Base-by-base conservation (phyloP, 2,888 invertebrate genomes). In the Onchidella celtica region DNA sequence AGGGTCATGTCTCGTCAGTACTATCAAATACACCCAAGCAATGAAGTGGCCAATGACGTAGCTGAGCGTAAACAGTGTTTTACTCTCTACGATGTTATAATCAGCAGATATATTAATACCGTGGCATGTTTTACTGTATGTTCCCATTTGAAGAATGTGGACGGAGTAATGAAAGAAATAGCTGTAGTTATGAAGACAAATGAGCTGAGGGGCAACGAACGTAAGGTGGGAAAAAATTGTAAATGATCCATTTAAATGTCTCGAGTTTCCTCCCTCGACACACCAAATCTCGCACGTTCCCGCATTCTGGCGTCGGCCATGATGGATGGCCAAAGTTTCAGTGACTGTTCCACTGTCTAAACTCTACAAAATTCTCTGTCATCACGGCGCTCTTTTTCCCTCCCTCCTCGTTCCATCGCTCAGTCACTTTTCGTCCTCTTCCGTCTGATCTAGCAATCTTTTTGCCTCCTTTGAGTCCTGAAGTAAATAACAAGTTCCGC, bases 191-290 rank as follows among this genome's bases (percentile, higher is more conserved):
- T 63, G 47, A 65, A 75, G 75, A 75, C 65, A 75, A 47, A 75
- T n/a, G 75, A 47, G 65, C 9, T 24, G 75, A 47, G 65, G 40
- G 75, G 32, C 32, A 17, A n/a, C n/a, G n/a, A 32, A 75, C 38
- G 9, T 47, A 32, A 47, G 34, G 65, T 36, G 17, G 47, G 47
- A 38, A 47, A n/a, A 27, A 65, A 29, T 17, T 32, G 65, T 65
- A 40, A 75, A 14, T 65, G 65, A 75, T 63, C 38, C 47, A 72
- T 72, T 72, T 72, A 57, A 72, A 57, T 24, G 57, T 72, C 72
- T 72, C 57, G 57, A 34, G 57, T 72, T 57, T 72, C 72, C 32
- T 21, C 32, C 34, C 57, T 57, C 21, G 57, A 9, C 72, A n/a
- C 34, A 57, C 40, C 32, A 57, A 72, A 57, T 72, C 72, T 72